These are phyloP conservation scores for Papilio elwesi DNA, from an alignment of 2,888 invertebrate genomes.

Conservation along the genomic window DNA sequence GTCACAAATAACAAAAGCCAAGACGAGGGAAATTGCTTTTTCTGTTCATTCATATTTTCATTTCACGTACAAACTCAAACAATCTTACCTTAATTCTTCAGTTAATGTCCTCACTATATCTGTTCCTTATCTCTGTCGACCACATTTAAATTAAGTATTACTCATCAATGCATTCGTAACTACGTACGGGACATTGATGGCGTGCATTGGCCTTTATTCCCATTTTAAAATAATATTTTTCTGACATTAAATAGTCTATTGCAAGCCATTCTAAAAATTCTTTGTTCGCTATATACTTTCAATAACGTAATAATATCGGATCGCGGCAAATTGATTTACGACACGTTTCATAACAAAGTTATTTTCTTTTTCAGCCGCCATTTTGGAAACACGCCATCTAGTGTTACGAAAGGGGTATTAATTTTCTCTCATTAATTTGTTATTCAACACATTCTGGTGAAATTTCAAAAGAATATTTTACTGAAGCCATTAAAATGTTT, in stretches of 20 bases:
- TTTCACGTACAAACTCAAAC: no score
- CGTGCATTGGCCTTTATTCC: no score
- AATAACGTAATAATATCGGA: not conserved
- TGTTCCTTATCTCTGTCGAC: no score
- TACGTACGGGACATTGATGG: no score
- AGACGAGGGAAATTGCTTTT: not conserved
- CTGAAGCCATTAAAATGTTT: constrained; percentile 1
- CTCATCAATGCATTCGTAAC: no score
- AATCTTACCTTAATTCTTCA: no score
- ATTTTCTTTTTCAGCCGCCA: not conserved
- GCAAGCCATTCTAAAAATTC: not conserved
- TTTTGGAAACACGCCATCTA: not conserved
- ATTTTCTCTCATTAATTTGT: constrained; percentile 12
- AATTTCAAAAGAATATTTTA: not conserved
- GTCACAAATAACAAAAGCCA: not conserved
- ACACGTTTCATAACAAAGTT: not conserved
- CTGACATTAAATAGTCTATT: not conserved
- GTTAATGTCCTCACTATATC: no score
- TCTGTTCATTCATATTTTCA: no score
- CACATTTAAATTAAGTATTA: no score
- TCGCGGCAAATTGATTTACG: not conserved
- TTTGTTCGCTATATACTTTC: constrained; percentile 5
- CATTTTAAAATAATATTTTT: not conserved
- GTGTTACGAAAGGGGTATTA: constrained; percentile 10
- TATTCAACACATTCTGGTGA: not conserved